Conservation (phyloP, 2,797 vertebrate genomes). For the Syngnathus acus region DNA sequence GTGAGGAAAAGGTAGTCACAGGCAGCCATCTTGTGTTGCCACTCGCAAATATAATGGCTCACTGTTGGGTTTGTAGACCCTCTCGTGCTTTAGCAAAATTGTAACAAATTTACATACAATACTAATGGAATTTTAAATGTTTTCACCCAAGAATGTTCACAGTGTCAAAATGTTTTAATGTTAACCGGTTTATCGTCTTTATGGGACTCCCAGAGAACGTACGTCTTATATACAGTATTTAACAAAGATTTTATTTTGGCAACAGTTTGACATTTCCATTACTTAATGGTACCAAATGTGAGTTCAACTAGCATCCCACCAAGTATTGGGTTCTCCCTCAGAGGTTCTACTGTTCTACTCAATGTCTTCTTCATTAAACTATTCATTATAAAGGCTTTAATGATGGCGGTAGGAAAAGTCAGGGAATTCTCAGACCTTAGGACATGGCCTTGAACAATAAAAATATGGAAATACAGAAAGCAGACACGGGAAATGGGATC, state of each 20-base stretch:
- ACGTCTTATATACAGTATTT: not conserved
- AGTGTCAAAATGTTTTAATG: no score
- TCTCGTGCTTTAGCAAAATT: not conserved
- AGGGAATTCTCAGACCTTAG: not conserved
- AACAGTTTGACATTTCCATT: not conserved
- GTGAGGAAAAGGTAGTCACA: not conserved
- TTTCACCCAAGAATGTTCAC: no score
- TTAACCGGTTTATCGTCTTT: no score
- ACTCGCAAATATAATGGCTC: not conserved
- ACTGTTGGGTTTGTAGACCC: not conserved
- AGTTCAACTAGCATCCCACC: not conserved
- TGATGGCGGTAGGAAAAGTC: not conserved
- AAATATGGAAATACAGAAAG: not conserved
- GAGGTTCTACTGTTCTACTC: not conserved
- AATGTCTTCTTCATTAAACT: not conserved
- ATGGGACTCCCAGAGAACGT: not conserved
- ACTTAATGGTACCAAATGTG: not conserved
- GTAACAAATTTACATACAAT: no score
- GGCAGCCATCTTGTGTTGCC: not conserved
- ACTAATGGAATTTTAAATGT: no score
- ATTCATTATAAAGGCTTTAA: not conserved
- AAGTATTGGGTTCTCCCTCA: not conserved
- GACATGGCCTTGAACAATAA: constrained; percentile 5
- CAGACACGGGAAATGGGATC: constrained; percentile 15
- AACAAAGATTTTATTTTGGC: not conserved